Base-by-base conservation (phyloP, 2,888 invertebrate genomes). In the Cerceris ruficornis region DNA sequence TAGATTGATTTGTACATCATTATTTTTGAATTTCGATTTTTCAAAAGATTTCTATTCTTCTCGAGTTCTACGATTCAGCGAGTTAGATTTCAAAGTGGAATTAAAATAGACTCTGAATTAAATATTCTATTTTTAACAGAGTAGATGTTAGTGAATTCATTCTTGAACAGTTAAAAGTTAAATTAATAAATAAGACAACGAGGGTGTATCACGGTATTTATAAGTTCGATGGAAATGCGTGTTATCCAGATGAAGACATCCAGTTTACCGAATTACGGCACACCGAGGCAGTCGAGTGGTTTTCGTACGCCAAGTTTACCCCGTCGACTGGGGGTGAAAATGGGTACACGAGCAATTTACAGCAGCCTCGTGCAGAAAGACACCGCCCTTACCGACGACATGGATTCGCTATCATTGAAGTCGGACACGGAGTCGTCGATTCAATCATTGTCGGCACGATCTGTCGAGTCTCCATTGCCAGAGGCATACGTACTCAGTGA, bases 331-430 rank as follows among this genome's bases (percentile, higher is more conserved):
- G 95, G 96, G 4, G 96, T 96, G 4, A 96, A 96, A 93, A 96
- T 96, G 96, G 96, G 96, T 9, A 95, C 95, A 8, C 94, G 95
- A 87, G 95, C 95, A 9, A 95, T 95, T 86, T 93, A 94, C 90
- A 91, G 91, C 59, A 88, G 89, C 41, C 77, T 88, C 6, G 79
- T 82, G 11, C 90, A 89, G 55, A 87, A 89, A 55, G 91, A 91
- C 84, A 84, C 88, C 86, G 86, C 81, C 57, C 81, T 91, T 88
- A 86, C 89, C 89, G 91, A 92, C 87, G 92, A 92, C 59, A 75
- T 88, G 39, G 91, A 92, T 67, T 90, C 91, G 0, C 68, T 90
- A 52, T 92, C 92, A 5, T 64, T 91, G 0, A 91, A 92, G 77
- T 92, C 92, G 0, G 92, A 92, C 58, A 88, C 91, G 0, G 88